Evolutionary conservation across 2,888 invertebrate genomes (phyloP).

Genomic region (Tridacna crocea): DNA sequence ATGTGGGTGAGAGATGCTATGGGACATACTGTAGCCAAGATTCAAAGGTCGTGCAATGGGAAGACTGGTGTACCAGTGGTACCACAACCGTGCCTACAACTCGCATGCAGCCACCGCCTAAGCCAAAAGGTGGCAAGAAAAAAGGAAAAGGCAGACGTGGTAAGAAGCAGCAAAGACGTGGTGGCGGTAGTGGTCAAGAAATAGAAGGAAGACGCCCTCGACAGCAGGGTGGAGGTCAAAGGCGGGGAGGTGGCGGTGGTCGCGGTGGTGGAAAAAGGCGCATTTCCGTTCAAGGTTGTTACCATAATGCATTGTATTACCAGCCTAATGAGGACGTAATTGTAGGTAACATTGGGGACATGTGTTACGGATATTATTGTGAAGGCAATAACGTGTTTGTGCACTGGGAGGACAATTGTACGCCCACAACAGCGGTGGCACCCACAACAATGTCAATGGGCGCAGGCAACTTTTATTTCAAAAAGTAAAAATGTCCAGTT

Average conservation of each 20-base stretch:
- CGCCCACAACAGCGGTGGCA: constrained; percentile 21
- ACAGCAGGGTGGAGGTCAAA: background rate
- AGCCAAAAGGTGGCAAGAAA: background rate
- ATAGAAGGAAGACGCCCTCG: constrained; percentile 3
- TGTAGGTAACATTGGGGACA: constrained; percentile 59
- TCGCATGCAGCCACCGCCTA: background rate
- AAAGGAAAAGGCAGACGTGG: constrained; percentile 10
- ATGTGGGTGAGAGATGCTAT: constrained; percentile 54
- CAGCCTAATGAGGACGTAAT: constrained; percentile 58
- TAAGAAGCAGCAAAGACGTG: constrained; percentile 20
- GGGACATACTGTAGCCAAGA: constrained; percentile 58
- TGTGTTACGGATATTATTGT: constrained; percentile 63
- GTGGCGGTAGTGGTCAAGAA: constrained; percentile 3
- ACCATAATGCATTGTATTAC: constrained; percentile 56
- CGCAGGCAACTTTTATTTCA: constrained; percentile 4
- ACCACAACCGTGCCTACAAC: constrained; percentile 25
- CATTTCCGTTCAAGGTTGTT: constrained; percentile 39
- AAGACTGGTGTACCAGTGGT: constrained; percentile 54
- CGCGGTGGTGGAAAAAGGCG: constrained; percentile 20
- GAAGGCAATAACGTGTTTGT: constrained; percentile 59
- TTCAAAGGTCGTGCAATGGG: constrained; percentile 56
- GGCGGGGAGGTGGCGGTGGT: constrained; percentile 14
- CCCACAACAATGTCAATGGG: background rate
- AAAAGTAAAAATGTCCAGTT: background rate
- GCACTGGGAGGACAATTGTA: constrained; percentile 59